These are phyloP conservation scores for Artemia sinica DNA, from an alignment of 2,888 invertebrate genomes.

Conservation along the genomic window DNA sequence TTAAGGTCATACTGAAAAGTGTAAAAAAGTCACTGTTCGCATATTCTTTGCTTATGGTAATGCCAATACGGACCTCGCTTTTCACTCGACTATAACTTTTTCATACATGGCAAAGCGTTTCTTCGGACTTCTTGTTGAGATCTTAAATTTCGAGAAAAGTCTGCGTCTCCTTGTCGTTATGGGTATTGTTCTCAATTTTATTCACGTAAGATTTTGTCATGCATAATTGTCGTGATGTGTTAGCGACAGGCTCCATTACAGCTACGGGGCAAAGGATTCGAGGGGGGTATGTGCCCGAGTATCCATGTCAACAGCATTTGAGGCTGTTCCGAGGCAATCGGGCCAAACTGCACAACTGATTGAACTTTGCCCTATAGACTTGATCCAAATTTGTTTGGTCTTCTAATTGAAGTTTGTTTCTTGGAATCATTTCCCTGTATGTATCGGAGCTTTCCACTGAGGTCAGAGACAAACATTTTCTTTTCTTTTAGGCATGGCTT, in stretches of 20 bases:
- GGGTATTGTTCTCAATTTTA: background rate
- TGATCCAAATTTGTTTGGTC: background rate
- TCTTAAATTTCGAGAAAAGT: background rate
- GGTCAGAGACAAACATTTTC: slow-evolving; percentile 75
- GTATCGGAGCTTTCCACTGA: slow-evolving; percentile 69
- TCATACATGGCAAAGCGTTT: background rate
- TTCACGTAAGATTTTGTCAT: background rate
- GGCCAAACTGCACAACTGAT: background rate
- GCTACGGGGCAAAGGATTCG: background rate
- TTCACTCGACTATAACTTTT: too few relatives aligned
- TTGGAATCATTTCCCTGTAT: slow-evolving; percentile 34
- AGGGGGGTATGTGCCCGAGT: background rate
- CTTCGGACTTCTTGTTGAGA: background rate
- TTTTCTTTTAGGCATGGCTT: slow-evolving; percentile 75
- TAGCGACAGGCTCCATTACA: background rate
- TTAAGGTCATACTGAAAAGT: too few relatives aligned
- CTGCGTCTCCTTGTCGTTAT: slow-evolving; percentile 5
- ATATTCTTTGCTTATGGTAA: too few relatives aligned
- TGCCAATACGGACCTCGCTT: too few relatives aligned
- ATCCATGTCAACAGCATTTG: slow-evolving; percentile 1
- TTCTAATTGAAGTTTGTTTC: background rate
- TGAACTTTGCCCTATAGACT: background rate
- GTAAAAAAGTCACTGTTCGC: too few relatives aligned
- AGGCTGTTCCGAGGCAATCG: background rate
- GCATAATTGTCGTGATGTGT: background rate